Conservation (phyloP, 2,888 invertebrate genomes). For the Acleris emargana region DNA sequence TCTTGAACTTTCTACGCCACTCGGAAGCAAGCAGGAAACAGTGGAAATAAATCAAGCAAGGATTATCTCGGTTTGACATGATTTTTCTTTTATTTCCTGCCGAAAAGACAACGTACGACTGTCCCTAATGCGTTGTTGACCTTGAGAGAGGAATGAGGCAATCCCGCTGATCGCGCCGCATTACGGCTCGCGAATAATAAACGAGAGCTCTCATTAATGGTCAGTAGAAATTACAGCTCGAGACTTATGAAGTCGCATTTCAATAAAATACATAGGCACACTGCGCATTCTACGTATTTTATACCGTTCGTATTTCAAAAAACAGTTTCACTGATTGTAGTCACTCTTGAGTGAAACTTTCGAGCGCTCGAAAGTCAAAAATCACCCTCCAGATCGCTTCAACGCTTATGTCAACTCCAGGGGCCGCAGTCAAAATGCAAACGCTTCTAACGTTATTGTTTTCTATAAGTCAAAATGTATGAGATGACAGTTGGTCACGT, state of each 20-base stretch:
- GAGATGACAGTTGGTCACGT: too few relatives aligned
- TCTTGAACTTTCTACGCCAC: not conserved
- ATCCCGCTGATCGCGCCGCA: constrained; percentile 12
- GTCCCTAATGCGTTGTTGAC: constrained; percentile 19
- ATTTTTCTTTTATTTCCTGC: constrained; percentile 10
- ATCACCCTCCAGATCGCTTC: too few relatives aligned
- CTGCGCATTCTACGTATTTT: too few relatives aligned
- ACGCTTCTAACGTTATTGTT: too few relatives aligned
- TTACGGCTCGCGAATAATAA: constrained; percentile 24
- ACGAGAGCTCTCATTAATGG: constrained; percentile 10
- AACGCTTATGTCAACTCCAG: too few relatives aligned
- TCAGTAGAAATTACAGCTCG: constrained; percentile 1
- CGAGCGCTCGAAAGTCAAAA: too few relatives aligned
- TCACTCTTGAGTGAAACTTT: too few relatives aligned
- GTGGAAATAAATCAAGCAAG: constrained; percentile 1
- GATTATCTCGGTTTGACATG: not conserved
- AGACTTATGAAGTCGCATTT: not conserved
- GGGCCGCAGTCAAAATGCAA: too few relatives aligned
- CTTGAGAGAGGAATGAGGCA: constrained; percentile 22
- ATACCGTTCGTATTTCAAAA: too few relatives aligned
- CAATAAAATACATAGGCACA: too few relatives aligned
- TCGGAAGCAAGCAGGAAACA: not conserved
- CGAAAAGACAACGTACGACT: constrained; percentile 7
- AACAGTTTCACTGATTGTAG: too few relatives aligned
- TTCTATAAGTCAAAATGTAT: too few relatives aligned